These are phyloP conservation scores for Andricus curvator DNA, from an alignment of 2,888 invertebrate species.

Conservation along the genomic window DNA sequence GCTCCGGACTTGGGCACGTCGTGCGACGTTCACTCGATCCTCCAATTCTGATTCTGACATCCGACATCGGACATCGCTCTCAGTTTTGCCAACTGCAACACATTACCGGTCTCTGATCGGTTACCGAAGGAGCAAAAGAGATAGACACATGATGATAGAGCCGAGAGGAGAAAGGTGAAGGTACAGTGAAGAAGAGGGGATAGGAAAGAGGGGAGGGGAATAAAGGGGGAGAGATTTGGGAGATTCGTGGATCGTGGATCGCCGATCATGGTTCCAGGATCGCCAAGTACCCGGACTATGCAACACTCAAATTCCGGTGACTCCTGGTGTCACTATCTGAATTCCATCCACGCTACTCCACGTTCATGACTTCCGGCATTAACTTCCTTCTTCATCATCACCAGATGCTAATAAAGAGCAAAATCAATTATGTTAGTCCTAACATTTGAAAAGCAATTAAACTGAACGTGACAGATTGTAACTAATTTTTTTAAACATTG, in stretches of 20 bases:
- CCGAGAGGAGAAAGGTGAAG: neutral
- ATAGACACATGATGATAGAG: neutral
- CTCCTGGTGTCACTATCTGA: conserved; percentile 65
- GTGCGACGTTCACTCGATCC: neutral
- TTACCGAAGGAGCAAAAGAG: neutral
- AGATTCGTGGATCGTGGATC: conserved; percentile 19
- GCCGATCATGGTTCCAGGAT: conserved; percentile 53
- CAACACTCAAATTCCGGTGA: conserved; percentile 66
- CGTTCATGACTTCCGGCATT: conserved; percentile 35
- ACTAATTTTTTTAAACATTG: no score
- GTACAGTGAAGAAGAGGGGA: conserved; percentile 5
- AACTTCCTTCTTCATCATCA: conserved; percentile 29
- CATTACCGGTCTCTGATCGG: neutral
- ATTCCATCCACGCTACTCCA: conserved; percentile 59
- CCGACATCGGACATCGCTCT: conserved; percentile 1
- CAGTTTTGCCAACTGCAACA: neutral
- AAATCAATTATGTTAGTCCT: neutral
- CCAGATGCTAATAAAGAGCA: neutral
- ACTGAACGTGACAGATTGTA: no score
- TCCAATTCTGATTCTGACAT: conserved; percentile 6
- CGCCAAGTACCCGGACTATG: conserved; percentile 64
- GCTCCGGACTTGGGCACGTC: conserved; percentile 44
- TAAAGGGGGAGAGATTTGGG: neutral
- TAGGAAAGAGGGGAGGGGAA: neutral
- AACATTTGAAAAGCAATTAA: no score